Evolutionary conservation across 2,888 invertebrate species (phyloP).

Genomic region (Campoplex capitator): DNA sequence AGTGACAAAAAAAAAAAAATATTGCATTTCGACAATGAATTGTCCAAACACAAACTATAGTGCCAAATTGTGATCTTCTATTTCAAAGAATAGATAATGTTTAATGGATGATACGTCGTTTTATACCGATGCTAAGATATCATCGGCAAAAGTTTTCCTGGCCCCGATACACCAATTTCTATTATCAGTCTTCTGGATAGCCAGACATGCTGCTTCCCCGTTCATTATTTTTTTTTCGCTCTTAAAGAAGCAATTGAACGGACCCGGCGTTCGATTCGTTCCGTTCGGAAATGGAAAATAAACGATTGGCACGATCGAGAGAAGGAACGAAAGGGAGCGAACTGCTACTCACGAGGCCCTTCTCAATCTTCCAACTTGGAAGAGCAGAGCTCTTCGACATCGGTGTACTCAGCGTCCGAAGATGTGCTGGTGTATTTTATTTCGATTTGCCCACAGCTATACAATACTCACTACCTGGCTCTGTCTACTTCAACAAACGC

Average conservation of each 20-base stretch:
- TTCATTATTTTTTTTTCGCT: slow-evolving; percentile 21
- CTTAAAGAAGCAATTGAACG: slow-evolving; percentile 41
- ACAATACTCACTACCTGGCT: slow-evolving; percentile 30
- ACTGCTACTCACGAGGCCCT: slow-evolving; percentile 42
- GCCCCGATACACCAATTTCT: slow-evolving; percentile 2
- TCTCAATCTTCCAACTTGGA: slow-evolving; percentile 52
- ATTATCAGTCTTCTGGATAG: slow-evolving; percentile 18
- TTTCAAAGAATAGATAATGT: not conserved
- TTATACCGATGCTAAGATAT: slow-evolving; percentile 21
- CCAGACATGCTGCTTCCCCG: not conserved
- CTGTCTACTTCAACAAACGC: slow-evolving; percentile 44
- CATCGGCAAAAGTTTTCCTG: slow-evolving; percentile 10
- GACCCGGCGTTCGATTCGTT: slow-evolving; percentile 28
- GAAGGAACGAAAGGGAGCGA: slow-evolving; percentile 28
- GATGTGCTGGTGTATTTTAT: slow-evolving; percentile 40
- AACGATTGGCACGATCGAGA: slow-evolving; percentile 53
- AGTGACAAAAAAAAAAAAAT: not conserved
- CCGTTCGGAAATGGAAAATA: slow-evolving; percentile 62
- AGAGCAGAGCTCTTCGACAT: slow-evolving; percentile 33
- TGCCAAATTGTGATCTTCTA: not conserved
- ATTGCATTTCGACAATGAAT: not conserved
- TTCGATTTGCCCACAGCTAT: slow-evolving; percentile 31
- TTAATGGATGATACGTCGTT: not conserved
- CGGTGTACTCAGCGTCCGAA: slow-evolving; percentile 46
- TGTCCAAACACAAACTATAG: not conserved